Evolutionary conservation across 2,888 invertebrate species (phyloP).

Genomic region (Masnerella sp.): DNA sequence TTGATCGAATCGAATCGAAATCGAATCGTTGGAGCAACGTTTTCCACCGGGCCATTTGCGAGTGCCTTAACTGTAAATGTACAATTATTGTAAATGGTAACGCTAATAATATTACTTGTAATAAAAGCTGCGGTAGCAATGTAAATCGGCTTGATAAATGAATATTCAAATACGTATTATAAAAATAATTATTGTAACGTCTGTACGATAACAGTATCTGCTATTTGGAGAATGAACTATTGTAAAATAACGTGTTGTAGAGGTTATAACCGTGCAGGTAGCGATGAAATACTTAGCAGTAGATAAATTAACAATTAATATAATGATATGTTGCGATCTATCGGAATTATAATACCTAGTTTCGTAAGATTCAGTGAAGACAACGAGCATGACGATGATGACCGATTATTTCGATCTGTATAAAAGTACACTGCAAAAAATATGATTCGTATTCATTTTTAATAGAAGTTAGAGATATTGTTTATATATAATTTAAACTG

Average conservation of each 20-base stretch:
- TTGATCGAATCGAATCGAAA: too few species aligned
- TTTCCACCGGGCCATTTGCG: constrained; percentile 1
- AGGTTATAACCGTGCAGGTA: constrained; percentile 52
- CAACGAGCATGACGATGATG: constrained; percentile 65
- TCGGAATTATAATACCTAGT: constrained; percentile 45
- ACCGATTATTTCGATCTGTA: constrained; percentile 51
- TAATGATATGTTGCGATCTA: constrained; percentile 68
- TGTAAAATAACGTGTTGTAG: constrained; percentile 47
- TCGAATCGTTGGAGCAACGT: too few species aligned
- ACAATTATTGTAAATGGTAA: constrained; percentile 48
- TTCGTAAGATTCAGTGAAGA: constrained; percentile 54
- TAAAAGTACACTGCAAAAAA: too few species aligned
- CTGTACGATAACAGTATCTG: constrained; percentile 52
- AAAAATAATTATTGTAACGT: constrained; percentile 48
- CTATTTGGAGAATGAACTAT: constrained; percentile 53
- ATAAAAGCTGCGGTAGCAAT: constrained; percentile 44
- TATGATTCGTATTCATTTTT: too few species aligned
- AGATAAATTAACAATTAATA: constrained; percentile 58
- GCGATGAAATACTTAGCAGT: constrained; percentile 52
- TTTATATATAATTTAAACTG: too few species aligned
- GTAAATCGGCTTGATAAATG: constrained; percentile 45
- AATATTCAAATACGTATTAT: constrained; percentile 44
- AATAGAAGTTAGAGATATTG: too few species aligned
- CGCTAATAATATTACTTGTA: constrained; percentile 43
- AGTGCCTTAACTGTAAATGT: constrained; percentile 35